Evolutionary conservation across 2,888 invertebrate species (phyloP).

Genomic region (Drosophila histrio): DNA sequence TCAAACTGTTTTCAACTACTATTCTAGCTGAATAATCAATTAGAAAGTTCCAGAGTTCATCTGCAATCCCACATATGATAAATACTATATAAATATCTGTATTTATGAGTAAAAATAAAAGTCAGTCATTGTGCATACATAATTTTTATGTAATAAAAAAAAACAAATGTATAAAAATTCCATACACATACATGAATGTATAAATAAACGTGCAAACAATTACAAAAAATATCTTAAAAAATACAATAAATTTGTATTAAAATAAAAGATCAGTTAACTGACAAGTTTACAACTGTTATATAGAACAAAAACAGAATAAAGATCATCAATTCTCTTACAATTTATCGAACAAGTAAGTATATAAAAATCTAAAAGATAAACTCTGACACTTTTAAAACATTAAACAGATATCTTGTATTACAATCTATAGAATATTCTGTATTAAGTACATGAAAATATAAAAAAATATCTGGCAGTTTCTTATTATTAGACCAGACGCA

Average conservation of each 20-base stretch:
- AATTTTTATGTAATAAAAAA: constrained; percentile 31
- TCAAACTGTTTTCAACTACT: background rate
- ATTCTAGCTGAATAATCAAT: background rate
- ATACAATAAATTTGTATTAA: constrained; percentile 22
- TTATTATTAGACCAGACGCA: too few species aligned
- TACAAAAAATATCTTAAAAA: constrained; percentile 18
- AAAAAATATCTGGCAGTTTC: too few species aligned
- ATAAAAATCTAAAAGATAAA: too few species aligned
- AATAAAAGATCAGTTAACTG: constrained; percentile 11
- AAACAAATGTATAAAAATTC: constrained; percentile 34
- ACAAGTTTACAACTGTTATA: too few species aligned
- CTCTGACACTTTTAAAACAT: too few species aligned
- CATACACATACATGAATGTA: constrained; percentile 26
- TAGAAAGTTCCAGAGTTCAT: background rate
- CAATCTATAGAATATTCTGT: background rate
- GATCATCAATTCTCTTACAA: too few species aligned
- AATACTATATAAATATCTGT: background rate
- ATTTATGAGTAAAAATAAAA: constrained; percentile 16
- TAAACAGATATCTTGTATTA: too few species aligned
- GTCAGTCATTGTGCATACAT: constrained; percentile 21
- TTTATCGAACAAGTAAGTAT: background rate
- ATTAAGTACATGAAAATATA: too few species aligned
- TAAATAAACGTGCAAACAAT: constrained; percentile 58
- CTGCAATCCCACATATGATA: background rate
- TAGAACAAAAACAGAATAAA: too few species aligned